Evolutionary conservation across 2,888 invertebrate species (phyloP).

Genomic region (Microchrysa polita): DNA sequence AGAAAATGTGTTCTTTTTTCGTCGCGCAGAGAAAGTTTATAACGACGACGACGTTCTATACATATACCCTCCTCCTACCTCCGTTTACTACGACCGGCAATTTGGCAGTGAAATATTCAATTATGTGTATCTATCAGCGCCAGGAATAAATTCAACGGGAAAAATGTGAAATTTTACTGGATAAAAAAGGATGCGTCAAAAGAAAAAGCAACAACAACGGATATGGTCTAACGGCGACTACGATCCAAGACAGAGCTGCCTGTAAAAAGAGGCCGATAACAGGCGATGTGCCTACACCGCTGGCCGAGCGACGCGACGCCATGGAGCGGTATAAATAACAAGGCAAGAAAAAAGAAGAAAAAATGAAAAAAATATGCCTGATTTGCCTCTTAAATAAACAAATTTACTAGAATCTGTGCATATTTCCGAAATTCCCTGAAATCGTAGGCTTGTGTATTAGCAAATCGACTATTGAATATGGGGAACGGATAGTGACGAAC

Average conservation of each 20-base stretch:
- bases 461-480: background rate
- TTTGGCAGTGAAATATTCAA: slow-evolving; percentile 18
- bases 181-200: no score
- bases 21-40: background rate
- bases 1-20: background rate
- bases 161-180: background rate
- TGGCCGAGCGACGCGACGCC: no score
- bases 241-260: no score
- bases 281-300: no score
- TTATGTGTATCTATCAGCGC: slow-evolving; percentile 17
- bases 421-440: background rate
- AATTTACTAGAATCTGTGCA: no score
- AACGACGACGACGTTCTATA: background rate
- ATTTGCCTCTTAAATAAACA: background rate
- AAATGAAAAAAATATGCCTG: slow-evolving; percentile 2
- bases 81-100: background rate
- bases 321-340: no score
- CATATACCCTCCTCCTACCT: background rate
- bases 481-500: background rate
- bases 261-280: no score
- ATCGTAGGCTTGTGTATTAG: background rate
- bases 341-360: no score
- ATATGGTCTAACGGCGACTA: no score
- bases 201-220: no score
- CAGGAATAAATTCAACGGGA: background rate